Conservation (phyloP, 2,113 vertebrate genomes). For the Phalacrocorax aristotelis region DNA sequence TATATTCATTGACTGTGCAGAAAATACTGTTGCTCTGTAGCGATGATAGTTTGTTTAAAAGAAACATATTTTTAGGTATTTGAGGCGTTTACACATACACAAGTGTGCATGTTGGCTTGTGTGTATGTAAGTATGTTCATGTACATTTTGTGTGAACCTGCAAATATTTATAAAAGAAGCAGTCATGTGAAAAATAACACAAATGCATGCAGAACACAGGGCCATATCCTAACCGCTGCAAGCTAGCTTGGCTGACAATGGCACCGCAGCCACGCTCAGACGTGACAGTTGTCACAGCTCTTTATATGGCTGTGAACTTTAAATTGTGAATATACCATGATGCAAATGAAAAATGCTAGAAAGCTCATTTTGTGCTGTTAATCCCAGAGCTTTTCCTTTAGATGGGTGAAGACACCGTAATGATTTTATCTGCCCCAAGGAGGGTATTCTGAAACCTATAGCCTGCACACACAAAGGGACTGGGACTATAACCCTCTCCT, state of each 20-base stretch:
- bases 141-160: not conserved
- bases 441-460: not conserved
- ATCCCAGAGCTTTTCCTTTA: not conserved
- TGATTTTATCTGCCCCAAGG: not conserved
- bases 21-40: not conserved
- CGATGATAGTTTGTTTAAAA: not conserved
- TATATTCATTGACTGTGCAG: not conserved
- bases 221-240: not conserved
- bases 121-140: not conserved
- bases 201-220: not conserved
- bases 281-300: constrained; percentile 34
- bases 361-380: not conserved
- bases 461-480: not conserved
- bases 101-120: not conserved
- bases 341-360: not conserved
- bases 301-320: not conserved
- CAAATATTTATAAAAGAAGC: not conserved
- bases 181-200: not conserved
- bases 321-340: not conserved
- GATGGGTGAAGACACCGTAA: not conserved
- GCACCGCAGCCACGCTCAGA: not conserved
- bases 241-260: not conserved
- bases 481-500: not conserved
- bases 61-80: not conserved
- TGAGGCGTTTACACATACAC: not conserved